These are phyloP conservation scores for Eilema sororculum DNA, from an alignment of 2,888 invertebrate genomes.

Conservation along the genomic window DNA sequence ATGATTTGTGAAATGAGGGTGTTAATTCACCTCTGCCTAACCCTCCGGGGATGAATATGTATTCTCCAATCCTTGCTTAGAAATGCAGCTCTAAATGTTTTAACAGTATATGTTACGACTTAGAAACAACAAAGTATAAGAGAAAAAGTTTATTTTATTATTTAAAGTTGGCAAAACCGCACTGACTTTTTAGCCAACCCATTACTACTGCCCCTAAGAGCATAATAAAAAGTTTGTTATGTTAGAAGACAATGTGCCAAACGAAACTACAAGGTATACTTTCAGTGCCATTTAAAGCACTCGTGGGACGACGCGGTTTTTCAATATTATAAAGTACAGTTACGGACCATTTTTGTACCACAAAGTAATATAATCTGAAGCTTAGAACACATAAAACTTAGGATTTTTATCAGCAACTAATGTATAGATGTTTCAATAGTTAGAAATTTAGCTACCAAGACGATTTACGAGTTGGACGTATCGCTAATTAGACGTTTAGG, in stretches of 20 bases:
- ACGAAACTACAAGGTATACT: neutral
- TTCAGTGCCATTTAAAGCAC: neutral
- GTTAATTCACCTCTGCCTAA: too few species aligned
- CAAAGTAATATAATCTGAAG: neutral
- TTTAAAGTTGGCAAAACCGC: neutral
- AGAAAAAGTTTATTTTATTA: neutral
- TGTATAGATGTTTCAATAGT: too few species aligned
- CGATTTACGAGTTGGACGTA: too few species aligned
- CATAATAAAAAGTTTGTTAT: conserved; percentile 1
- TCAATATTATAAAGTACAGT: conserved; percentile 3
- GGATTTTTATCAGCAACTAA: too few species aligned
- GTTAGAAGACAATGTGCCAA: neutral
- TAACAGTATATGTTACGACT: neutral
- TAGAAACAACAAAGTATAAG: neutral
- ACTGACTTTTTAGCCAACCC: neutral
- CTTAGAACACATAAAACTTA: neutral
- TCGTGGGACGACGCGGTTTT: neutral
- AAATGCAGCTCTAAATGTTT: neutral
- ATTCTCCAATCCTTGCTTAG: too few species aligned
- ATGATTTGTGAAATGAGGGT: too few species aligned
- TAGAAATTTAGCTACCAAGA: too few species aligned
- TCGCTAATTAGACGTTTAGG: too few species aligned
- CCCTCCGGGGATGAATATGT: too few species aligned
- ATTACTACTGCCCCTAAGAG: neutral
- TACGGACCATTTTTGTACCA: neutral